Evolutionary conservation across 2,888 invertebrate genomes (phyloP), one percentile per base, ranked within the genome.

Genomic region (Melieria crassipennis): DNA sequence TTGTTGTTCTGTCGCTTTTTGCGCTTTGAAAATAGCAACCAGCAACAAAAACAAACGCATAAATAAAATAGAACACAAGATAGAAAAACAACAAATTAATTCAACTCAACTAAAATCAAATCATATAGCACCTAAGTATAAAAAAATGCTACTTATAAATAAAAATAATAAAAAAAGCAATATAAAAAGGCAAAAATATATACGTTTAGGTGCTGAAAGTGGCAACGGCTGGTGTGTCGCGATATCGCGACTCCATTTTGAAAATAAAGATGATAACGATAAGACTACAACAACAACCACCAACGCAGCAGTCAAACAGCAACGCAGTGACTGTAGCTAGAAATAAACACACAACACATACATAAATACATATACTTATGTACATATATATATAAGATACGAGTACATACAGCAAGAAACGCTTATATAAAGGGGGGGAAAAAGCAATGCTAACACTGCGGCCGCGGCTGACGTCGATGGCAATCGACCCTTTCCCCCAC

Each of bases 261-360:
- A 77, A 75, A 68, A 79, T 77, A 78, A 78, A 78, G 79, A 79
- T 79, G 79, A 79, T 78, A 76, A 75, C 75, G 78, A 79, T 78
- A 79, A 79, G 76, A 48, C 30, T 7, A 47, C 13, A 69, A 63
- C 10, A 46, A 16, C n/a, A 48, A 60, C 11, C 45, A 58, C 7
- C 67, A 52, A 67, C 46, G 43, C 7, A 48, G 43, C 61, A 73
- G 47, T 7, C 56, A 30, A 66, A 66, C 30, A 48, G 13, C 16
- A 42, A 50, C 42, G 30, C 30, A 57, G 30, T 42, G 11, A 66
- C 48, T n/a, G 70, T 70, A 63, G 46, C 65, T 55, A 74, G 74
- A 76, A 76, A 78, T 80, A 81, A 79, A 79, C 80, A 78, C 80
- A 82, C 79, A 72, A 70, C 13, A 58, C 6, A 13, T 30, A 58